Percentiles rank a stretch among this genome's conserved stretches.
phyloP scores from a whole-genome alignment of 1,140 invertebrate species.

The Bombyx mandarina region DNA sequence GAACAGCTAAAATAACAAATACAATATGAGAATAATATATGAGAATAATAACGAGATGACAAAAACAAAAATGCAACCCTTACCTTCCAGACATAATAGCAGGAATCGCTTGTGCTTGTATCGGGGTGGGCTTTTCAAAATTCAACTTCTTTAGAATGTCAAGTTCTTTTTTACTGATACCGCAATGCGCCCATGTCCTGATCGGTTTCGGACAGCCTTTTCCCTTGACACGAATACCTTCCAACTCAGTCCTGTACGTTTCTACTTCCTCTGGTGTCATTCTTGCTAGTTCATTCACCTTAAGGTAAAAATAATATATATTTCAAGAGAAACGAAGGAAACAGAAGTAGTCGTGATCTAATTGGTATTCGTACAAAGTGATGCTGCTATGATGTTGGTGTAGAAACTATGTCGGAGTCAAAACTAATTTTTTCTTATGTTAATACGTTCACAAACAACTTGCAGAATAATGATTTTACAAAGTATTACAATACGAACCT shows the following conservation, averaged over 20 bases:
- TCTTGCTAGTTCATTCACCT: slow-evolving; percentile 81
- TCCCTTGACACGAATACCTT: slow-evolving; percentile 88
- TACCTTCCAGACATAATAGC: slow-evolving; percentile 94
- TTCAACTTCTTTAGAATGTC: slow-evolving; percentile 93
- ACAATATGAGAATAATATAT: background rate
- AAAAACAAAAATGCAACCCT: slow-evolving; percentile 10
- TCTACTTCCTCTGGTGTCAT: slow-evolving; percentile 94
- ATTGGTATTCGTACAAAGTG: too few relatives aligned
- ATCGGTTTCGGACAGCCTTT: slow-evolving; percentile 95
- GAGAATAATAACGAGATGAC: background rate
- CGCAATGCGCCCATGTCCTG: slow-evolving; percentile 98
- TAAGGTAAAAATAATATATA: background rate
- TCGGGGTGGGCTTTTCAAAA: slow-evolving; percentile 98
- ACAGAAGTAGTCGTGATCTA: too few relatives aligned
- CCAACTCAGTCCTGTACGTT: slow-evolving; percentile 86
- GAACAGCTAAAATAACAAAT: too few relatives aligned
- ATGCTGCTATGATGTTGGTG: too few relatives aligned
- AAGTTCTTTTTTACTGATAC: slow-evolving; percentile 96
- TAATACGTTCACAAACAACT: too few relatives aligned
- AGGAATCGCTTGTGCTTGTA: slow-evolving; percentile 98
- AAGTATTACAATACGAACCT: too few relatives aligned
- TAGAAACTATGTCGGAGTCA: too few relatives aligned
- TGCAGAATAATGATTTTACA: too few relatives aligned
- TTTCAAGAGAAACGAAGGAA: too few relatives aligned
- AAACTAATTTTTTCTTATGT: too few relatives aligned